Base-by-base conservation (phyloP, 1,140 invertebrate genomes). In the Hesperophylax magnus region DNA sequence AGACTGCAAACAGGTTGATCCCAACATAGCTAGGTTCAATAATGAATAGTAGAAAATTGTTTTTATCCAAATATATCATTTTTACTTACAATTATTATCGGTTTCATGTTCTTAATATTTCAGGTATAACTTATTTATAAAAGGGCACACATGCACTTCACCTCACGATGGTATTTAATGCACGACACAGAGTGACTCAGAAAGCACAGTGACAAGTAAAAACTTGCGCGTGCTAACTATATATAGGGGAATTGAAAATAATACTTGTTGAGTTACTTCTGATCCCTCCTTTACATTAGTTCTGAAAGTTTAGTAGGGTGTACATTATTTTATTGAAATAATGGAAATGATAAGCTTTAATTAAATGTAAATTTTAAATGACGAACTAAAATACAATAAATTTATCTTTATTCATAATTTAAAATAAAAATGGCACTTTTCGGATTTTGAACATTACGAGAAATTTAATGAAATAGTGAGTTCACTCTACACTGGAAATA, bases 211-310 rank as follows among this genome's bases (percentile, higher is more conserved):
- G 22, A 72, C 69, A 53, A 72, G 69, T 72, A 22, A 72, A 24
- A 27, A 54, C 69, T 72, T 72, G 52, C 69, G 69, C 52, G 24
- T 53, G 11, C 6, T 20, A 22, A 24, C 47, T 72, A 56, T 72
- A 24, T 72, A 72, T 72, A 72, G 18, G 47, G 11, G 7, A 72
- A 53, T 14, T n/a, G 47, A 15, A 15, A 72, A 53, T 54, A 53
- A 53, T 72, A 72, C 69, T 53, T 6, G 69, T 72, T 53, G 2
- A 31, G 47, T 53, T 24, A 72, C 69, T 72, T 53, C 69, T 72
- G 47, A 72, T 47, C 69, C 69, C 69, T 22, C 69, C 52, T 24
- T 11, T 72, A 22, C 69, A 17, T 22, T 27, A 2, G n/a, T 18
- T 18, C 39, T 17, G 31, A 1, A 69, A 69, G 6, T 11, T 17